Evolutionary conservation across 2,888 invertebrate species (phyloP), one percentile per base, ranked within the genome.

Genomic region (Dynastes maya): DNA sequence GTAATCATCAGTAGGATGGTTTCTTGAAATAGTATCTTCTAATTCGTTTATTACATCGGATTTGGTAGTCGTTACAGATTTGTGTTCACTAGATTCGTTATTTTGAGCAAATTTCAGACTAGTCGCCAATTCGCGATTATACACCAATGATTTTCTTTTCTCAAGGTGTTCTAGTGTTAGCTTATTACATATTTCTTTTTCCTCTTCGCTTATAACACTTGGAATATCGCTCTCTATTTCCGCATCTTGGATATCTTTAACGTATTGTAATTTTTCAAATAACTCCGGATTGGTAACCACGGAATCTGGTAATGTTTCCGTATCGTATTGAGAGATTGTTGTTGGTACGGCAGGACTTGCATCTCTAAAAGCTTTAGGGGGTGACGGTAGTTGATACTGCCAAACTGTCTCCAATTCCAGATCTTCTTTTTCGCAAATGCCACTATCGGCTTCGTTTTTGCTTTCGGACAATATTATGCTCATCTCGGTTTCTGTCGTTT

Each of bases 301-400:
- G 0, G 88, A 88, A 80, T 88, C 88, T 1, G 85, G 83, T n/a
- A 83, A 78, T 1, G 83, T 85, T 74, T 83, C 80, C 16, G 84
- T 83, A 51, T 85, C 85, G 58, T 83, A 83, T 72, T 83, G 83
- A 5, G 84, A 83, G 49, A 84, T 80, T 80, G 82, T 84, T 9
- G 83, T 82, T 68, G 58, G 40, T 4, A 53, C n/a, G 51, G 72
- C 53, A 6, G 89, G 88, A 82, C 87, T 87, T 6, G 85, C 82
- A 81, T 92, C 92, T 71, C 91, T 86, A 84, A 92, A 91, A 16
- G 90, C 90, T 74, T 89, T 90, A 1, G 92, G 92, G 0, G 92
- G 92, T 0, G 91, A 91, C 0, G 92, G 92, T 61, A 92, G 86
- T 80, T 90, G 89, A 87, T 92, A 90, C 84, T 92, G 88, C 92